Evolutionary conservation across 2,113 vertebrate genomes (phyloP).

Genomic region (Haemorhous mexicanus): DNA sequence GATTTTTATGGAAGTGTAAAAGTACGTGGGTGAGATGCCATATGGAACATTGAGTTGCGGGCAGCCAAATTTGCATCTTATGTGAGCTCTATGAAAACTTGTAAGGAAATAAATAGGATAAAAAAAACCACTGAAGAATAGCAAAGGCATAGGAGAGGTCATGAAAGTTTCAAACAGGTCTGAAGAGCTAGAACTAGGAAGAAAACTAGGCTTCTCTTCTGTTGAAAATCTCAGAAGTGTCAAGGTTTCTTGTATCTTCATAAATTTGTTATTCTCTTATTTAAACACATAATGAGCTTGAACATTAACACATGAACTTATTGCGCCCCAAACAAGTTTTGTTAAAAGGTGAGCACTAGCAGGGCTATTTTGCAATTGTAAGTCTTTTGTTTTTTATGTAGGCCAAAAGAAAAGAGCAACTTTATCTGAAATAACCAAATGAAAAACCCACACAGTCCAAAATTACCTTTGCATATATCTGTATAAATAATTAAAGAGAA

Average conservation of each 20-base stretch:
- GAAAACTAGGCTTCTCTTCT: neutral
- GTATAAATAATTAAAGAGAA: neutral
- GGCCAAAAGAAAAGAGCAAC: neutral
- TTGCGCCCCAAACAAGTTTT: neutral
- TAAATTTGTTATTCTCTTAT: neutral
- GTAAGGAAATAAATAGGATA: slow-evolving; percentile 17
- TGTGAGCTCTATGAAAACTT: neutral
- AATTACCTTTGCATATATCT: neutral
- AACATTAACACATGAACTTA: neutral
- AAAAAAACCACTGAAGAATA: neutral
- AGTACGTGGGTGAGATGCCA: neutral
- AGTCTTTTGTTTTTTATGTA: neutral
- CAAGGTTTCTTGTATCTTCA: neutral
- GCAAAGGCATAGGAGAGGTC: neutral
- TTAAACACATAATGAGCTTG: neutral
- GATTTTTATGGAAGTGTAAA: neutral
- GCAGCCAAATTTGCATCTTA: neutral
- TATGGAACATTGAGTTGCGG: neutral
- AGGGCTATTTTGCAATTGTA: neutral
- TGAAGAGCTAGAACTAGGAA: neutral
- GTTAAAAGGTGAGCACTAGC: neutral
- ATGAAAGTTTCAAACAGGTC: neutral
- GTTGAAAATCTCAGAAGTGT: neutral
- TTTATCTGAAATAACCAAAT: neutral
- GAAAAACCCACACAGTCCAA: neutral